Evolutionary conservation across 2,797 vertebrate species (phyloP).

Genomic region (Cynopterus sphinx): DNA sequence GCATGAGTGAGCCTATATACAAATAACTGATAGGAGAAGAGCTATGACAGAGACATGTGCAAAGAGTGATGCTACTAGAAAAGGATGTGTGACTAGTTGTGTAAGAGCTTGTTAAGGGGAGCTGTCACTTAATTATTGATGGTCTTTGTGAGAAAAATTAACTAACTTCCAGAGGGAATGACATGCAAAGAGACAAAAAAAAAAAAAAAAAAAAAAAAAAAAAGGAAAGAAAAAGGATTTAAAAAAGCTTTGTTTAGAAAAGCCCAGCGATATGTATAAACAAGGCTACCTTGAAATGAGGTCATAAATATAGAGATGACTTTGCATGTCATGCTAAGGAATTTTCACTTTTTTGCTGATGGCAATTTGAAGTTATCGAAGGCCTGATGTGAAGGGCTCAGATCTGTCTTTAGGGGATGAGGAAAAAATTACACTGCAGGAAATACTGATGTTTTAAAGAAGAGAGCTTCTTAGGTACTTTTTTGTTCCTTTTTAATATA

Average conservation of each 20-base stretch:
- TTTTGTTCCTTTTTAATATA: not conserved
- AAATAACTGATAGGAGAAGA: not conserved
- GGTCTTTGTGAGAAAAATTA: not conserved
- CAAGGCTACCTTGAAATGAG: not conserved
- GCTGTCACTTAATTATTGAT: not conserved
- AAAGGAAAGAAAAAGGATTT: too few relatives aligned
- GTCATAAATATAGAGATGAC: not conserved
- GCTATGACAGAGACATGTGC: not conserved
- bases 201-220: not conserved
- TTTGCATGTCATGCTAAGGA: not conserved
- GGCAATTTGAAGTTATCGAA: not conserved
- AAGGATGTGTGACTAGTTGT: not conserved
- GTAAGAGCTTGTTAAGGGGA: not conserved
- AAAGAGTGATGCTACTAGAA: not conserved
- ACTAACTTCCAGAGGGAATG: not conserved
- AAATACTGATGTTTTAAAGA: not conserved
- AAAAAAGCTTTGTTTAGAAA: not conserved
- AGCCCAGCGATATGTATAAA: not conserved
- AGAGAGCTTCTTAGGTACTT: not conserved
- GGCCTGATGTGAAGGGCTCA: not conserved
- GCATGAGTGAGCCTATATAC: not conserved
- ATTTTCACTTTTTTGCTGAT: slow-evolving; percentile 23
- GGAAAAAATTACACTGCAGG: not conserved
- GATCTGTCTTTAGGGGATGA: not conserved
- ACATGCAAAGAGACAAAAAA: not conserved